phyloP scores from a whole-genome alignment of 2,888 invertebrate genomes.

The Perizoma affinitatum region DNA sequence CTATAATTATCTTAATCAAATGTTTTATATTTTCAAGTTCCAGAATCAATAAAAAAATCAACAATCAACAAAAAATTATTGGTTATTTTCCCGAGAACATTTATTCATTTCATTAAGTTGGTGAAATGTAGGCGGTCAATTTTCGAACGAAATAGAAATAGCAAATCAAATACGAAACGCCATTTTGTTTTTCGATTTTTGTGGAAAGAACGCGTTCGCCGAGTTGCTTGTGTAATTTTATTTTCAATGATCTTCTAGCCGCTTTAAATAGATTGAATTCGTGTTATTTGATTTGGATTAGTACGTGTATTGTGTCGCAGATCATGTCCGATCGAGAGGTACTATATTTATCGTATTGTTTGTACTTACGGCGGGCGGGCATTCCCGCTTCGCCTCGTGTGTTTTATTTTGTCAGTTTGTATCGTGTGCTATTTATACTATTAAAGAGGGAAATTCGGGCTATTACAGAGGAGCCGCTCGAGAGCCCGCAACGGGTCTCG shows the following conservation, averaged over 20 bases:
- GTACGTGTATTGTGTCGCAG: constrained; percentile 51
- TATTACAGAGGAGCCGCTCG: constrained; percentile 80
- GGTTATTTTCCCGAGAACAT: too few species aligned
- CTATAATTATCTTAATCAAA: too few species aligned
- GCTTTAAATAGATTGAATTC: constrained; percentile 65
- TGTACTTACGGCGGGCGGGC: constrained; percentile 43
- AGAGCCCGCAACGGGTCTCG: constrained; percentile 80
- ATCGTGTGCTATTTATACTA: constrained; percentile 50
- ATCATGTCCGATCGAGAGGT: constrained; percentile 82
- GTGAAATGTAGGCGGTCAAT: too few species aligned
- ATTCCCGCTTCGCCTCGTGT: constrained; percentile 67
- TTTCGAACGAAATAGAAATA: too few species aligned
- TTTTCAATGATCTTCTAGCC: constrained; percentile 51
- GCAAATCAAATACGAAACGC: constrained; percentile 38
- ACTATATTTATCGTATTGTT: constrained; percentile 62
- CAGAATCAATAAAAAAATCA: too few species aligned
- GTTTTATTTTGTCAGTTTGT: constrained; percentile 58
- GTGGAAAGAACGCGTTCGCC: constrained; percentile 45
- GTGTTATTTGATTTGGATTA: constrained; percentile 57
- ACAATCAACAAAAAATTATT: too few species aligned
- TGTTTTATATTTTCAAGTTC: too few species aligned
- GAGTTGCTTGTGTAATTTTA: constrained; percentile 54
- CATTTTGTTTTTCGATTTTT: constrained; percentile 71
- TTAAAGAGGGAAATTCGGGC: constrained; percentile 47
- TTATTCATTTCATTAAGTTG: too few species aligned